A percentile compares a stretch with the other conserved stretches of the same genome.
These are phyloP conservation scores for Xestoiulus laeticollis DNA, from an alignment of 2,888 invertebrate genomes.

Conservation along the genomic window DNA sequence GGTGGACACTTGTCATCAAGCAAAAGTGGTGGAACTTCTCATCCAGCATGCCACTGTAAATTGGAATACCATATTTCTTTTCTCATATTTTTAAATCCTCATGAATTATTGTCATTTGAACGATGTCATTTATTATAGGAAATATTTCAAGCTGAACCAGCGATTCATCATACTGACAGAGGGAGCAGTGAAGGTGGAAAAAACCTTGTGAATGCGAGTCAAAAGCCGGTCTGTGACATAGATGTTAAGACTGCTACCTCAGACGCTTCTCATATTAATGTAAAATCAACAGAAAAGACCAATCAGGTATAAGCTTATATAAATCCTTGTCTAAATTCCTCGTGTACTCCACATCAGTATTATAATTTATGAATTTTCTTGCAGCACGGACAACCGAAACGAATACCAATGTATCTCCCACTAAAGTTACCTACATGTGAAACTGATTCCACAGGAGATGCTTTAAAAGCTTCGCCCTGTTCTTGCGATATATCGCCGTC, in stretches of 20 bases:
- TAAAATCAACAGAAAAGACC: neutral
- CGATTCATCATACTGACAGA: neutral
- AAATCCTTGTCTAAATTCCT: too few species aligned
- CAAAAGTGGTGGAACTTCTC: conserved; percentile 68
- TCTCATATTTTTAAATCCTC: neutral
- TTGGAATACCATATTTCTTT: neutral
- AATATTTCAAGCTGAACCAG: conserved; percentile 17
- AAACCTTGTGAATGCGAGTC: neutral
- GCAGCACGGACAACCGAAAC: neutral
- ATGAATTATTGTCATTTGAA: neutral
- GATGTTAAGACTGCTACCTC: neutral
- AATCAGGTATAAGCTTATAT: too few species aligned
- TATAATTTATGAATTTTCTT: neutral
- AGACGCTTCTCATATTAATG: neutral
- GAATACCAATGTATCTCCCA: neutral
- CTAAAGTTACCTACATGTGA: neutral
- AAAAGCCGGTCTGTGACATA: neutral
- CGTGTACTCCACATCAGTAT: neutral
- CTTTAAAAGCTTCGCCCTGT: conserved; percentile 28
- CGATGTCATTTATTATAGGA: neutral
- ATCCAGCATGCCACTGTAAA: conserved; percentile 62
- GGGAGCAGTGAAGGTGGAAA: neutral
- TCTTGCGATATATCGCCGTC: neutral
- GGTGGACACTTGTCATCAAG: conserved; percentile 69
- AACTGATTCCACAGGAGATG: neutral